A percentile compares a stretch with the other conserved stretches of the same genome.
These are phyloP conservation scores for Eristalis intricaria DNA, from an alignment of 2,888 invertebrate genomes.

Conservation along the genomic window DNA sequence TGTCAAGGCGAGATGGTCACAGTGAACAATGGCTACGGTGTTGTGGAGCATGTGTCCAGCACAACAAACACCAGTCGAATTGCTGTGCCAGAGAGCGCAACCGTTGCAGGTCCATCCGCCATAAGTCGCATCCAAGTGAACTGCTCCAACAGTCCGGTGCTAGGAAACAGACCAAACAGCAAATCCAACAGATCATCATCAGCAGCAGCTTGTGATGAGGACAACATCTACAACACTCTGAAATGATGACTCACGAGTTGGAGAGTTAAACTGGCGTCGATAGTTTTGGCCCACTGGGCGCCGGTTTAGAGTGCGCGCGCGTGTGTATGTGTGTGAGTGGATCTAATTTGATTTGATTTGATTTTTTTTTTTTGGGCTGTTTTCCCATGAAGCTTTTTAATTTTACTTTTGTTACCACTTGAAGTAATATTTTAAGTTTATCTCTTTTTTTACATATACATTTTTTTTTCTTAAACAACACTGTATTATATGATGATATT, in stretches of 20 bases:
- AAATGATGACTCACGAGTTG: slow-evolving; percentile 81
- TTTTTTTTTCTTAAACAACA: slow-evolving; percentile 37
- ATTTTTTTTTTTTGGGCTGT: slow-evolving; percentile 38
- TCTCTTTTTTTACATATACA: slow-evolving; percentile 13
- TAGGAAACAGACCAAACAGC: slow-evolving; percentile 34
- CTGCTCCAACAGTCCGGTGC: slow-evolving; percentile 77
- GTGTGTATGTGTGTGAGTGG: too few species aligned
- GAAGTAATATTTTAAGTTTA: slow-evolving; percentile 51
- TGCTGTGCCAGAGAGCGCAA: slow-evolving; percentile 34
- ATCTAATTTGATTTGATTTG: background rate
- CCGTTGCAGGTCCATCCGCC: slow-evolving; percentile 75
- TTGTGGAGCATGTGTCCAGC: slow-evolving; percentile 41
- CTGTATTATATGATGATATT: slow-evolving; percentile 70
- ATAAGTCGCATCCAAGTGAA: slow-evolving; percentile 80
- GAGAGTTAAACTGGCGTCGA: slow-evolving; percentile 78
- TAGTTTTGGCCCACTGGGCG: slow-evolving; percentile 74
- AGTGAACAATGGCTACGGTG: slow-evolving; percentile 21
- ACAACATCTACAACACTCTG: slow-evolving; percentile 82
- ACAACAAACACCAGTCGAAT: slow-evolving; percentile 53
- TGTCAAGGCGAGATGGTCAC: slow-evolving; percentile 79
- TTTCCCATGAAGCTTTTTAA: slow-evolving; percentile 48
- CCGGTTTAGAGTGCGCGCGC: slow-evolving; percentile 43
- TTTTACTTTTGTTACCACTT: slow-evolving; percentile 35
- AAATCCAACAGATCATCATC: slow-evolving; percentile 36
- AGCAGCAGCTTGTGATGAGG: slow-evolving; percentile 62